Percentiles rank a stretch among this genome's conserved stretches.
phyloP scores from a whole-genome alignment of 2,113 vertebrate genomes.

The Stigmatopora argus region DNA sequence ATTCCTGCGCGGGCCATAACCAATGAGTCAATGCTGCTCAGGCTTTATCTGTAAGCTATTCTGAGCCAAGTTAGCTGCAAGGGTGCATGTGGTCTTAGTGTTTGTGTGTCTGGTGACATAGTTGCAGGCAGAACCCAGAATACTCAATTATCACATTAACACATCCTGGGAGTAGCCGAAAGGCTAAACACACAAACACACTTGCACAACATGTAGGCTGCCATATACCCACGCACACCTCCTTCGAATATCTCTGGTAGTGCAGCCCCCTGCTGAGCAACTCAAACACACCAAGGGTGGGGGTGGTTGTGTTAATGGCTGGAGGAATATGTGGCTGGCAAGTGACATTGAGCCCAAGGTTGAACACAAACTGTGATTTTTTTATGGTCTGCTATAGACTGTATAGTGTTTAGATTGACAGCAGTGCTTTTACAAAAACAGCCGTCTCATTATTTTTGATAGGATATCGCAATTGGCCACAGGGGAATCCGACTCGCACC shows the following conservation, averaged over 20 bases:
- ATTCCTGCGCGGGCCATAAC: slow-evolving; percentile 28
- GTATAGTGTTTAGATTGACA: slow-evolving; percentile 7
- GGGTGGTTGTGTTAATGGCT: slow-evolving; percentile 19
- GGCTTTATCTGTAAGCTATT: slow-evolving; percentile 45
- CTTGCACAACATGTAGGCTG: slow-evolving; percentile 10
- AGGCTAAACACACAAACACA: slow-evolving; percentile 37
- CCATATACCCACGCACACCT: slow-evolving; percentile 21
- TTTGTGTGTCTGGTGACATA: slow-evolving; percentile 45
- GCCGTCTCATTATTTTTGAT: slow-evolving; percentile 9
- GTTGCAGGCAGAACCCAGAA: slow-evolving; percentile 59
- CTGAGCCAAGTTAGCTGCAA: slow-evolving; percentile 43
- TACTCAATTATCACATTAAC: slow-evolving; percentile 70
- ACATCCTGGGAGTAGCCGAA: slow-evolving; percentile 53
- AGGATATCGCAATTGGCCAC: slow-evolving; percentile 11
- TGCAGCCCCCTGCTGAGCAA: slow-evolving; percentile 60
- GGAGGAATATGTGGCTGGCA: slow-evolving; percentile 41
- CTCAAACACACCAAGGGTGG: slow-evolving; percentile 58
- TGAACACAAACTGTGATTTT: slow-evolving; percentile 41
- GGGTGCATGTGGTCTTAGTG: slow-evolving; percentile 7
- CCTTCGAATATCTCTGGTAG: slow-evolving; percentile 50
- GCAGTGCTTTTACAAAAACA: slow-evolving; percentile 13
- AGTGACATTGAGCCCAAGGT: slow-evolving; percentile 69
- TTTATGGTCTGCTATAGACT: slow-evolving; percentile 24
- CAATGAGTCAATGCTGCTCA: slow-evolving; percentile 34
- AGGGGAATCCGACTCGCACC: slow-evolving; percentile 5